Evolutionary conservation across 2,888 invertebrate species (phyloP), one percentile per base, ranked within the genome.

Genomic region (Apamea epomidion): DNA sequence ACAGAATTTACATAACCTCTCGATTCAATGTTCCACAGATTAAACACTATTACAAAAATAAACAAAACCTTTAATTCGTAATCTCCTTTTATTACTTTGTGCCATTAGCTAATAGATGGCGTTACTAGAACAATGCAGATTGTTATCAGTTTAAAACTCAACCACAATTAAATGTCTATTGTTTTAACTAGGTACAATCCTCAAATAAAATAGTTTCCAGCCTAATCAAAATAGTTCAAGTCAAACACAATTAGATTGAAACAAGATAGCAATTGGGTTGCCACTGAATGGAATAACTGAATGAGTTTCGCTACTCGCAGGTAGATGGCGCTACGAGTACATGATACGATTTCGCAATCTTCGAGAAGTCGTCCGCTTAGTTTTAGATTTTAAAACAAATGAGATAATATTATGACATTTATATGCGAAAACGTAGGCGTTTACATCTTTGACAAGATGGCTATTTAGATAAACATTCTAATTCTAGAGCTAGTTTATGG

Each of bases 241-340:
- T 16, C 29, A 72, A 88, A 87, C 76, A 87, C 73, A 87, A 83
- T 90, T 45, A 70, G 72, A 78, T 77, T 73, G 67, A 78, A 76
- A 80, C 70, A 75, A 82, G 79, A 79, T 76, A 81, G 71, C 67
- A 79, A 48, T 48, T 45, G 48, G 37, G 25, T 29, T 29, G 62
- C 7, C 51, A 67, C 68, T 77, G 70, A 75, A 64, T 69, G 6
- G 79, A 74, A 81, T 78, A 76, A 74, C 65, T 68, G 16, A 32
- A 58, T 67, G 81, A 62, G 82, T 91, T 87, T 78, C 1, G 79
- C 93, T 90, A 92, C 87, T 90, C 82, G 71, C 67, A 85, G 58
- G 85, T 89, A 93, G 94, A 91, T 94, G 92, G 91, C 93, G 90
- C 7, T 62, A 85, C n/a, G 21, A 48, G 87, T 84, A 29, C 14